These are phyloP conservation scores for Noctua janthe DNA, from an alignment of 2,888 invertebrate species.

Conservation along the genomic window DNA sequence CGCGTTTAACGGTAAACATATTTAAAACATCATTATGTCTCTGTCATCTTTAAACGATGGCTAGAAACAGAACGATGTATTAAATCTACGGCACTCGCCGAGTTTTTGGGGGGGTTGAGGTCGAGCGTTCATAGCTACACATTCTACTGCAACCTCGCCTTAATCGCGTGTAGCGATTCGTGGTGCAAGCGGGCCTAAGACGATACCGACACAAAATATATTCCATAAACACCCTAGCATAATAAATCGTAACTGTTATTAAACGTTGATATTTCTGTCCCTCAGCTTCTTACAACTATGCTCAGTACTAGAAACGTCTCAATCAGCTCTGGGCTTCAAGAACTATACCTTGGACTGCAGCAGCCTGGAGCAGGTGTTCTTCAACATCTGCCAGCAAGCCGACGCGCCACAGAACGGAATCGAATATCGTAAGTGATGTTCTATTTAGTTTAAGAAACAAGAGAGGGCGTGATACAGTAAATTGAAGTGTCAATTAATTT, in stretches of 20 bases:
- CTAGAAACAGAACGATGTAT: too few relatives aligned
- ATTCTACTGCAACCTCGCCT: too few relatives aligned
- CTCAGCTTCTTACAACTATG: conserved; percentile 86
- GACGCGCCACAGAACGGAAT: conserved; percentile 72
- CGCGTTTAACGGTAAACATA: too few relatives aligned
- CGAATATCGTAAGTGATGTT: conserved; percentile 69
- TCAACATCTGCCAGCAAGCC: conserved; percentile 86
- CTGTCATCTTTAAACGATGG: too few relatives aligned
- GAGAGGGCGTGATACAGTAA: not conserved
- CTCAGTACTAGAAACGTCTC: conserved; percentile 85
- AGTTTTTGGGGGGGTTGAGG: too few relatives aligned
- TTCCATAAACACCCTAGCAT: not conserved
- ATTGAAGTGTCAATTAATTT: not conserved
- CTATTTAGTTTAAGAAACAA: not conserved
- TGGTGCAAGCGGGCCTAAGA: too few relatives aligned
- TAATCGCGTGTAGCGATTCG: too few relatives aligned
- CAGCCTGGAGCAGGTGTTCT: conserved; percentile 92
- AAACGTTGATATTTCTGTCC: not conserved
- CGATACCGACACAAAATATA: not conserved
- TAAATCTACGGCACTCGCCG: too few relatives aligned
- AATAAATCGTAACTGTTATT: not conserved
- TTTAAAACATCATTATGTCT: too few relatives aligned
- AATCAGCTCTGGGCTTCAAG: conserved; percentile 82
- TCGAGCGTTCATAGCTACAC: too few relatives aligned
- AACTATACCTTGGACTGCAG: conserved; percentile 91